Evolutionary conservation across 2,888 invertebrate species (phyloP).

Genomic region (Congeria kusceri): DNA sequence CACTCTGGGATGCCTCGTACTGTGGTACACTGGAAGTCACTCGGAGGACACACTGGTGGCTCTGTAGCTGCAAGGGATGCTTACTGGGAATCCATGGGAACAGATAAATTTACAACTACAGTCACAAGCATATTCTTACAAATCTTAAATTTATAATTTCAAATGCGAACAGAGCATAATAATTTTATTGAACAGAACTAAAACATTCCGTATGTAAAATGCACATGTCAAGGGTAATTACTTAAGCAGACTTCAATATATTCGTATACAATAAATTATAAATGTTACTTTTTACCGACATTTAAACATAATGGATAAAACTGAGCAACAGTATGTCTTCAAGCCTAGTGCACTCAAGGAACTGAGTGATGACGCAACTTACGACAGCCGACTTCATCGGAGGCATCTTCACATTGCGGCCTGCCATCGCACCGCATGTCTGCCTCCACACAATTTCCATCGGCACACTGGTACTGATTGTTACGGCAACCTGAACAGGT

Average conservation of each 20-base stretch:
- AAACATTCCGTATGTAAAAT: no score
- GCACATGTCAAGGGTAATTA: no score
- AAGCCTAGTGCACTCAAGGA: no score
- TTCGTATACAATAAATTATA: not conserved
- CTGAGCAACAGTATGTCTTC: no score
- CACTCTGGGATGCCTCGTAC: constrained; percentile 87
- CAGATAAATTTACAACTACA: no score
- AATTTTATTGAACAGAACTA: no score
- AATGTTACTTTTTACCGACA: not conserved
- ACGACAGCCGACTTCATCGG: constrained; percentile 90
- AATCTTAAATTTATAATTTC: no score
- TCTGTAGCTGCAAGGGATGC: constrained; percentile 50
- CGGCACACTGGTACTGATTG: constrained; percentile 75
- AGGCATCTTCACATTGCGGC: constrained; percentile 77
- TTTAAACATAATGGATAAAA: no score
- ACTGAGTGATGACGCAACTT: constrained; percentile 82
- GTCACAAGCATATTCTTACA: no score
- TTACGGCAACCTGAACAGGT: constrained; percentile 57
- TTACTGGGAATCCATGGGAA: no score
- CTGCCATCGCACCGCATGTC: constrained; percentile 72
- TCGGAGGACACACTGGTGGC: constrained; percentile 46
- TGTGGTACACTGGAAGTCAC: constrained; percentile 78
- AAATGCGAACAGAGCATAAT: no score
- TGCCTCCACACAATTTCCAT: constrained; percentile 71
- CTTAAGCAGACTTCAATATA: no score